Evolutionary conservation across 2,113 vertebrate species (phyloP).

Genomic region (Dipodomys stephensi): DNA sequence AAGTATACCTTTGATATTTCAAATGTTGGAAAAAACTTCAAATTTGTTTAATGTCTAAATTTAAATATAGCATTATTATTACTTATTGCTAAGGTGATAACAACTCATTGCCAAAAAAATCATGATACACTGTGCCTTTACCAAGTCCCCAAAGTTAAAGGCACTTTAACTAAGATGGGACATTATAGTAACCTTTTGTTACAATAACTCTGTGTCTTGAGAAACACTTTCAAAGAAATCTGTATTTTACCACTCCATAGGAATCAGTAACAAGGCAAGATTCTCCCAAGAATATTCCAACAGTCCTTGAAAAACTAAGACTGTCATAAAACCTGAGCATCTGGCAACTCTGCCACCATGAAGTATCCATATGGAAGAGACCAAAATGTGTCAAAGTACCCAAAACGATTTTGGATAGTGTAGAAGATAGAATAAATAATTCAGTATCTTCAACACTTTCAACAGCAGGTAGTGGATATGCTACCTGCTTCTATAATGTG

Average conservation of each 20-base stretch:
- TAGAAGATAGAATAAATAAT: conserved; percentile 92
- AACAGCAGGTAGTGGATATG: conserved; percentile 91
- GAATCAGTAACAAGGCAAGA: conserved; percentile 80
- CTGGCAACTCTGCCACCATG: conserved; percentile 91
- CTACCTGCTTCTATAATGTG: conserved; percentile 90
- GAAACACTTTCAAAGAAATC: conserved; percentile 75
- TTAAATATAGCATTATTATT: background rate
- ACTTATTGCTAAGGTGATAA: conserved; percentile 1
- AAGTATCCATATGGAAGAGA: conserved; percentile 93
- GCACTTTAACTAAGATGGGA: background rate
- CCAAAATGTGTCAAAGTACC: conserved; percentile 91
- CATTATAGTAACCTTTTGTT: conserved; percentile 52
- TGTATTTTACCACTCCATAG: conserved; percentile 71
- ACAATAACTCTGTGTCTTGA: conserved; percentile 54
- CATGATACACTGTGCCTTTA: background rate
- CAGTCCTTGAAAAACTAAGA: conserved; percentile 87
- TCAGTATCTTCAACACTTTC: conserved; percentile 91
- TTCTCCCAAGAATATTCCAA: conserved; percentile 87
- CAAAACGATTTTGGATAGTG: conserved; percentile 89
- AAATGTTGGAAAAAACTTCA: background rate
- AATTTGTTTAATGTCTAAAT: conserved; percentile 15
- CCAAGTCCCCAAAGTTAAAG: conserved; percentile 46
- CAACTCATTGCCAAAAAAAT: background rate
- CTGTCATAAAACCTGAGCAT: conserved; percentile 90
- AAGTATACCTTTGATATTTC: conserved; percentile 1